Evolutionary conservation across 1,140 invertebrate genomes (phyloP).

Genomic region (Calliopsis andreniformis): DNA sequence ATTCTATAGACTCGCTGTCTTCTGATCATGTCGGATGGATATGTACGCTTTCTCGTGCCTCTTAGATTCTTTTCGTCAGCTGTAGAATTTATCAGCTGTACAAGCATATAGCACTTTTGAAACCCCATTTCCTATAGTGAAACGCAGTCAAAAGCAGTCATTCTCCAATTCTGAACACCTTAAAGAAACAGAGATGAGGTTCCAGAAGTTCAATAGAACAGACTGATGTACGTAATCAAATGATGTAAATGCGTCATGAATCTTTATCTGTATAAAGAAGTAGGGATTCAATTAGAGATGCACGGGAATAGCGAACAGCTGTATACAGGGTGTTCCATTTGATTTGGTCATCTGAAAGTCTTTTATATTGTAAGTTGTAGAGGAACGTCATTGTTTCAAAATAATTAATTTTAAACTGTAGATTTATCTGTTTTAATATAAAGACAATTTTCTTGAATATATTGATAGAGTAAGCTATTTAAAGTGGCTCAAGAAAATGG

Average conservation of each 20-base stretch:
- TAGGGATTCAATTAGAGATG: neutral
- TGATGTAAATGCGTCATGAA: conserved; percentile 22
- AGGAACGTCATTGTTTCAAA: no score
- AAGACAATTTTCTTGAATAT: no score
- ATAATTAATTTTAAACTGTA: no score
- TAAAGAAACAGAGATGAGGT: neutral
- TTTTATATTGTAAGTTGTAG: neutral
- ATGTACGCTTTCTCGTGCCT: neutral
- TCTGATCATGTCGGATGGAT: neutral
- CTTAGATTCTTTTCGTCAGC: neutral
- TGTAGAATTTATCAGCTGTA: neutral
- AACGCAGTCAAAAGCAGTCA: neutral
- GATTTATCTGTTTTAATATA: no score
- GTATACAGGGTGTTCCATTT: conserved; percentile 8
- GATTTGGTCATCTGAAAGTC: neutral
- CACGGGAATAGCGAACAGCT: neutral
- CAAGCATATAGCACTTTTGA: no score
- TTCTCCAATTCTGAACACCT: neutral
- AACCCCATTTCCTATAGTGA: neutral
- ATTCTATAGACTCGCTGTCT: conserved; percentile 17
- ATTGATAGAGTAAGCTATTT: no score
- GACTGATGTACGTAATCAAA: conserved; percentile 31
- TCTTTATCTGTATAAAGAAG: neutral
- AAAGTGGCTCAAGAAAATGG: no score
- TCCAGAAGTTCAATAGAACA: neutral